These are phyloP conservation scores for Haemorhous mexicanus DNA, from an alignment of 2,113 vertebrate species.

Conservation along the genomic window DNA sequence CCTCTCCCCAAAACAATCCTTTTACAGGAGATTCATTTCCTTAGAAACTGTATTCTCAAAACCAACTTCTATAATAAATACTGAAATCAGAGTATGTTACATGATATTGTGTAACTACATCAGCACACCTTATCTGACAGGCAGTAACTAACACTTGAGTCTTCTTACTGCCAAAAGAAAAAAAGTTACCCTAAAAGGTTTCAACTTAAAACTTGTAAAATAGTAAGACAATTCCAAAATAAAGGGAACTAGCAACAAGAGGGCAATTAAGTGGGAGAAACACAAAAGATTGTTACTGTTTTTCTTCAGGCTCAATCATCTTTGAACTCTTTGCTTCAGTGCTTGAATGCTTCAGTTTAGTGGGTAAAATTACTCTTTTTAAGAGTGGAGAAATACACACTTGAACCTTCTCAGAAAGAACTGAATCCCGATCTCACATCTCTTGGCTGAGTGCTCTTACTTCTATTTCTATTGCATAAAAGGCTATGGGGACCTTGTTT, in stretches of 20 bases:
- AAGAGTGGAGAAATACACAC: background rate
- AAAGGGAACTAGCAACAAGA: background rate
- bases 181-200: background rate
- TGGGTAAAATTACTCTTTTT: background rate
- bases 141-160: background rate
- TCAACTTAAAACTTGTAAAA: background rate
- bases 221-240: background rate
- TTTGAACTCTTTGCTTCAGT: background rate
- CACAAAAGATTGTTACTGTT: background rate
- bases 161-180: background rate
- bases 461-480: background rate
- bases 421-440: background rate
- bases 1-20: background rate
- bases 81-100: background rate
- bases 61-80: background rate
- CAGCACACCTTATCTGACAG: background rate
- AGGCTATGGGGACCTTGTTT: background rate
- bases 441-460: background rate
- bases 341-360: background rate
- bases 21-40: background rate
- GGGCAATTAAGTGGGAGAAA: background rate
- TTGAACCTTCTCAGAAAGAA: background rate
- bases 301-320: background rate
- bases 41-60: background rate
- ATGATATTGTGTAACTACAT: background rate